Evolutionary conservation across 2,888 invertebrate genomes (phyloP).

Genomic region (Phoenoteleia sp.): DNA sequence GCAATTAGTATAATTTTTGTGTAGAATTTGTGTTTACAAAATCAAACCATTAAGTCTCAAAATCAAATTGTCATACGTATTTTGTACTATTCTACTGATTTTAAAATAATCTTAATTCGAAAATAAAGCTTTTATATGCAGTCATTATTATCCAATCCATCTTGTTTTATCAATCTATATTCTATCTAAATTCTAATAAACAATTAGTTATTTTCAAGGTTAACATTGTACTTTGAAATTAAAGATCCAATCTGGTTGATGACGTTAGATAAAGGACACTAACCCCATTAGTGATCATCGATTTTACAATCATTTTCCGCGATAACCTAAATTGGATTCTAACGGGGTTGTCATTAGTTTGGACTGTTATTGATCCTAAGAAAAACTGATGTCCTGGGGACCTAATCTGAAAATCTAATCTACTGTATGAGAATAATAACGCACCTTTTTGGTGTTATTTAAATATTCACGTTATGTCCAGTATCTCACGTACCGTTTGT

Average conservation of each 20-base stretch:
- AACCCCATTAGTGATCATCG: conserved; percentile 48
- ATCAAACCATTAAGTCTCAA: too few relatives aligned
- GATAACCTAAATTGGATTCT: conserved; percentile 50
- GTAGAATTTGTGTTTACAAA: too few relatives aligned
- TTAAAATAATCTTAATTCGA: not conserved
- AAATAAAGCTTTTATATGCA: not conserved
- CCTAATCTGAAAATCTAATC: conserved; percentile 50
- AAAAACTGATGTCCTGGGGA: conserved; percentile 50
- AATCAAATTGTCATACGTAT: too few relatives aligned
- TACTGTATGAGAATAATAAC: conserved; percentile 24
- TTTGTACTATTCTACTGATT: not conserved
- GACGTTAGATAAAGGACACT: conserved; percentile 36
- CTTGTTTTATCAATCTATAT: not conserved
- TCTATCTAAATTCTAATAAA: not conserved
- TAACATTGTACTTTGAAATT: conserved; percentile 16
- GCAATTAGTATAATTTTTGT: too few relatives aligned
- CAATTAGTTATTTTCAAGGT: conserved; percentile 45
- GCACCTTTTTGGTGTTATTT: conserved; percentile 35
- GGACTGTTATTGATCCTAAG: conserved; percentile 51
- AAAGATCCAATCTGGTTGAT: conserved; percentile 46
- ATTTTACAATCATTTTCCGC: conserved; percentile 57
- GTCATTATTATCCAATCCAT: not conserved
- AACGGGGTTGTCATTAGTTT: conserved; percentile 50
- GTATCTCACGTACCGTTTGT: conserved; percentile 10
- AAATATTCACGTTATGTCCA: conserved; percentile 40